Conservation (phyloP, 2,113 vertebrate genomes). For the Callionymus lyra region DNA sequence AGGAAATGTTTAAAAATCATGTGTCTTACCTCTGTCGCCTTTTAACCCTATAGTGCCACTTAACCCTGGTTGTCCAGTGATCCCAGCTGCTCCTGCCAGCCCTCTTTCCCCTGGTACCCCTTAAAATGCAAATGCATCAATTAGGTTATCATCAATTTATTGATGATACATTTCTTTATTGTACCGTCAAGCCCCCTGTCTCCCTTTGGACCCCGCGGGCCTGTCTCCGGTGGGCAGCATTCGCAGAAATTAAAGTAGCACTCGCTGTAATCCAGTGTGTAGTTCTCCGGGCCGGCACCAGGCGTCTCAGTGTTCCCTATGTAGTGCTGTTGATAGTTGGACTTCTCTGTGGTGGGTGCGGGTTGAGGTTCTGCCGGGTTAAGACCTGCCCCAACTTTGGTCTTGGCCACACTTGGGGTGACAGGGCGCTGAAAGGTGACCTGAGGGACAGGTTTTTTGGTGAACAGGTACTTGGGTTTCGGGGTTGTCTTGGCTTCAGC, state of each 20-base stretch:
- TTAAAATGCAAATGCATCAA: constrained; percentile 28
- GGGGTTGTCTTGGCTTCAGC: constrained; percentile 70
- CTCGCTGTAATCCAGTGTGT: constrained; percentile 77
- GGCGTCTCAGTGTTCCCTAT: constrained; percentile 57
- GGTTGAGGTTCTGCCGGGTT: constrained; percentile 40
- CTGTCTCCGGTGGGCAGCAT: constrained; percentile 74
- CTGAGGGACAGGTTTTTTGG: constrained; percentile 69
- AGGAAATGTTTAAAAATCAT: no score
- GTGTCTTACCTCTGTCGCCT: constrained; percentile 77
- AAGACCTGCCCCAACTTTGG: constrained; percentile 22
- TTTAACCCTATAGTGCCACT: constrained; percentile 68
- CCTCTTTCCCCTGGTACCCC: constrained; percentile 77
- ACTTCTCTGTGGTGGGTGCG: constrained; percentile 31
- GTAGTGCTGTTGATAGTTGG: constrained; percentile 23
- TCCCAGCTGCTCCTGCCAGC: constrained; percentile 61
- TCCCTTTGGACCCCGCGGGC: constrained; percentile 74
- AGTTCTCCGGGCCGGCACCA: constrained; percentile 67
- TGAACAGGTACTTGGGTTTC: constrained; percentile 72
- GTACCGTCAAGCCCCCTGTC: constrained; percentile 77
- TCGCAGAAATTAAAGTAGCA: constrained; percentile 92
- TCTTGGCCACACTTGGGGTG: constrained; percentile 41
- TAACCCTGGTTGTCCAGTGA: constrained; percentile 66
- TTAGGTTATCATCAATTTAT: not conserved
- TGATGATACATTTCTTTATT: not conserved
- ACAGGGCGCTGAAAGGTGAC: constrained; percentile 44